phyloP scores from a whole-genome alignment of 1,140 invertebrate species.

The Condylostylus longicornis region DNA sequence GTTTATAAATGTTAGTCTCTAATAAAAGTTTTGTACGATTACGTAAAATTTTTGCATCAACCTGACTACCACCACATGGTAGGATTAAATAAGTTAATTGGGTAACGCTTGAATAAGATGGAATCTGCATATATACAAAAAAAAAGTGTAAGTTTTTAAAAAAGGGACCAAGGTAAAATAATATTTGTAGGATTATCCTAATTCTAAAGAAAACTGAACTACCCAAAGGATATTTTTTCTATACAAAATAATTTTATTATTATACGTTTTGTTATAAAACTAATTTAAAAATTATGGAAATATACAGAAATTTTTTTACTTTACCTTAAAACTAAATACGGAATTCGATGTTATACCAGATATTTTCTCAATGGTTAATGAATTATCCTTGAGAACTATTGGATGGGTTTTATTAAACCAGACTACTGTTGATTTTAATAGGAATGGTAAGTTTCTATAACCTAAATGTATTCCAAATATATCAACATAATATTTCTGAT shows the following conservation, averaged over 20 bases:
- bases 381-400: conserved; percentile 14
- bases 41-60: conserved; percentile 17
- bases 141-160: too few species aligned
- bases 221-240: too few species aligned
- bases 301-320: too few species aligned
- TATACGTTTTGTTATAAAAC: too few species aligned
- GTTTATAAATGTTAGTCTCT: conserved; percentile 18
- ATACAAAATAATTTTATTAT: too few species aligned
- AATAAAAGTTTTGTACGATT: conserved; percentile 13
- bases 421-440: conserved; percentile 16
- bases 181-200: too few species aligned
- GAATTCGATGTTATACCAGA: conserved; percentile 20
- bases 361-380: conserved; percentile 19
- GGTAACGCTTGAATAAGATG: too few species aligned
- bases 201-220: too few species aligned
- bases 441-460: conserved; percentile 22
- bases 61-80: conserved; percentile 25
- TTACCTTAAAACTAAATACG: conserved; percentile 29
- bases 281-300: too few species aligned
- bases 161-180: too few species aligned
- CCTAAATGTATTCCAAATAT: conserved; percentile 24
- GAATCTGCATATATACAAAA: too few species aligned
- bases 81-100: conserved; percentile 21
- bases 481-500: conserved; percentile 23
- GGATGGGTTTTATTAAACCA: conserved; percentile 27